Evolutionary conservation across 2,797 vertebrate genomes (phyloP).

Genomic region (Rousettus madagascariensis): DNA sequence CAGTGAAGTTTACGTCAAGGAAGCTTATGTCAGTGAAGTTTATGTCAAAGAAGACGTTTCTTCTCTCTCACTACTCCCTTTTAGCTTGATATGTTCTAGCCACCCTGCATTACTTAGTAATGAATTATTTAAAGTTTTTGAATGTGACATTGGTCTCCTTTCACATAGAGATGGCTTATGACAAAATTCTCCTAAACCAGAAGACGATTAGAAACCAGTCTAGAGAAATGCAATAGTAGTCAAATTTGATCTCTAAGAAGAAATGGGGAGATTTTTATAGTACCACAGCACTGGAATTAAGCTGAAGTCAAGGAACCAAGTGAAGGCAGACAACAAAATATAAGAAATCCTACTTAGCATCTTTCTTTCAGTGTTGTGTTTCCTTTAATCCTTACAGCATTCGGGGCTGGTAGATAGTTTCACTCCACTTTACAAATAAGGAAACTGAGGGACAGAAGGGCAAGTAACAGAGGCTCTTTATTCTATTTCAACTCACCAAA

Average conservation of each 20-base stretch:
- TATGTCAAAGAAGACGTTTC: background rate
- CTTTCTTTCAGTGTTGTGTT: background rate
- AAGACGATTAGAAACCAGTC: background rate
- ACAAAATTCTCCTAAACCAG: constrained; percentile 25
- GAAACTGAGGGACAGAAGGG: background rate
- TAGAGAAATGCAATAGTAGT: background rate
- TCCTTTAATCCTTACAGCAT: background rate
- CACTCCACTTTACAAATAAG: background rate
- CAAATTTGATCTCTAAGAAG: background rate
- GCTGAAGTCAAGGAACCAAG: background rate
- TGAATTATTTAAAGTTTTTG: constrained; percentile 8
- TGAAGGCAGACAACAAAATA: background rate
- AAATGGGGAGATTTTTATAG: background rate
- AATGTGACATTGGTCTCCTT: background rate
- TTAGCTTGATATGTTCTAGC: background rate
- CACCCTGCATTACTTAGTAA: background rate
- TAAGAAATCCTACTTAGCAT: background rate
- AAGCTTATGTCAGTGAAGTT: background rate
- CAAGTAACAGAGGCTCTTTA: background rate
- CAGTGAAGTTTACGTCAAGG: background rate
- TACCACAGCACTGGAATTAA: background rate
- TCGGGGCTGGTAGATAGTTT: background rate
- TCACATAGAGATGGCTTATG: background rate
- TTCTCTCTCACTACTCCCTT: background rate
- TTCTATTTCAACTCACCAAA: background rate